Percentiles rank a stretch among this genome's conserved stretches.
These are phyloP conservation scores for Polydrusus cervinus DNA, from an alignment of 2,888 invertebrate species.

Conservation along the genomic window DNA sequence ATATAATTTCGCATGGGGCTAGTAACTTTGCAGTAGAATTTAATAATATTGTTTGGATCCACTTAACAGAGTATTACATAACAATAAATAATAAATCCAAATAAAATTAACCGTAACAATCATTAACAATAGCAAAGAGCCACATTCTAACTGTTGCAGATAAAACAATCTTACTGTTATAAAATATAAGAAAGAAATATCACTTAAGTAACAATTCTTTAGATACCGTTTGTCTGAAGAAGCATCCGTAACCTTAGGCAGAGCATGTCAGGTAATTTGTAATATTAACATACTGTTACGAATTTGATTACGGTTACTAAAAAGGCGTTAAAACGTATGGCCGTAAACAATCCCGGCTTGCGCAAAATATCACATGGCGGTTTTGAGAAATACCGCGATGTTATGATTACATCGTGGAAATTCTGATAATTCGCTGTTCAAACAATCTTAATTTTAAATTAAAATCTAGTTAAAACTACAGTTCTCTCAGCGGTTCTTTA, in stretches of 20 bases:
- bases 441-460: too few species aligned
- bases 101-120: not conserved
- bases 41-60: too few species aligned
- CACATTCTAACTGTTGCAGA: constrained; percentile 1
- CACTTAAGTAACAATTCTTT: constrained; percentile 14
- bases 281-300: not conserved
- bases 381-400: too few species aligned
- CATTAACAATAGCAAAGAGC: not conserved
- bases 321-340: not conserved
- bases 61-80: not conserved
- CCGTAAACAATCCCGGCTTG: too few species aligned
- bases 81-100: not conserved
- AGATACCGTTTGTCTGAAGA: constrained; percentile 19
- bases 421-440: too few species aligned
- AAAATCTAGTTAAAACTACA: too few species aligned
- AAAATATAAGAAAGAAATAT: constrained; percentile 3
- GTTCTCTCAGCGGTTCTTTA: too few species aligned
- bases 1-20: too few species aligned
- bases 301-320: not conserved
- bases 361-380: too few species aligned
- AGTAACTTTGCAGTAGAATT: too few species aligned
- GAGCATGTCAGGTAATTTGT: constrained; percentile 13
- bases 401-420: too few species aligned
- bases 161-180: not conserved
- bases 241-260: constrained; percentile 19